phyloP scores from a whole-genome alignment of 1,140 invertebrate species.

The Vanessa atalanta region DNA sequence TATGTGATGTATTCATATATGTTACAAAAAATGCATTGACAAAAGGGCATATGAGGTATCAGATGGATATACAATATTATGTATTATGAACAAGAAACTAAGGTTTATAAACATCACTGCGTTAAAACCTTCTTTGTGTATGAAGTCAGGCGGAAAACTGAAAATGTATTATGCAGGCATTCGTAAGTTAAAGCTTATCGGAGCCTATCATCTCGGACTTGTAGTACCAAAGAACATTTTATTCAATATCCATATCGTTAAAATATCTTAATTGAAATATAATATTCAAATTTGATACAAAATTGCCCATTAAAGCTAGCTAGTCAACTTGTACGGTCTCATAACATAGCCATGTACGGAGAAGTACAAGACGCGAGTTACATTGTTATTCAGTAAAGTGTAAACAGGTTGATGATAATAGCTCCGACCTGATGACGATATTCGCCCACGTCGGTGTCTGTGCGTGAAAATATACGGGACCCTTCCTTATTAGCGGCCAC shows the following conservation, averaged over 20 bases:
- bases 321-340: slow-evolving; percentile 22
- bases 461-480: slow-evolving; percentile 30
- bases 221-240: slow-evolving; percentile 5
- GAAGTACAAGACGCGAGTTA: slow-evolving; percentile 31
- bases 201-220: background rate
- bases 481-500: background rate
- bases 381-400: slow-evolving; percentile 45
- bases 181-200: background rate
- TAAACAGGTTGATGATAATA: slow-evolving; percentile 43
- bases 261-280: slow-evolving; percentile 15
- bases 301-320: slow-evolving; percentile 25
- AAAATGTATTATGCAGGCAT: background rate
- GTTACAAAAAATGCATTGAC: too few species aligned
- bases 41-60: too few species aligned
- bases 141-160: too few species aligned
- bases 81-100: too few species aligned
- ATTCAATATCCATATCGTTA: slow-evolving; percentile 4
- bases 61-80: too few species aligned
- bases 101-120: too few species aligned
- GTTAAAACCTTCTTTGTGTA: too few species aligned
- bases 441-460: slow-evolving; percentile 31
- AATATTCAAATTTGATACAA: slow-evolving; percentile 30
- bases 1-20: too few species aligned
- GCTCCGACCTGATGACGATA: slow-evolving; percentile 36
- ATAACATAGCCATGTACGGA: slow-evolving; percentile 23